Base-by-base conservation (phyloP, 2,797 vertebrate genomes). In the Arrhamphus sclerolepis region DNA sequence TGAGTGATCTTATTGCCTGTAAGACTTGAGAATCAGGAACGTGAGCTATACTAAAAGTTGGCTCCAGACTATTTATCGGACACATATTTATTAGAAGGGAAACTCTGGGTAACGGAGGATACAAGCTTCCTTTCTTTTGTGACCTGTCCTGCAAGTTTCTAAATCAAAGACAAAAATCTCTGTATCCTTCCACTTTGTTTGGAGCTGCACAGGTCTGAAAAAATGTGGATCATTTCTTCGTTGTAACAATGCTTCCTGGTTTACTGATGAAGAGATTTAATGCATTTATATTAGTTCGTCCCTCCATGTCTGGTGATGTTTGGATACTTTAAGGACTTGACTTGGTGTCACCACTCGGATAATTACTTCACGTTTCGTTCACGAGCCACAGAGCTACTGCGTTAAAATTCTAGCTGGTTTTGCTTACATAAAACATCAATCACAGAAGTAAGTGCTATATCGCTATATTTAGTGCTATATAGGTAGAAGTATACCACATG, bases 1-100 rank as follows among this genome's bases (percentile, higher is more conserved):
- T 51, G 5, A 51, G n/a, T 34, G 48, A 14, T 6, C n/a, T 51
- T 34, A 34, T 34, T 51, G 48, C 6, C 11, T 51, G 48, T 34
- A 10, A 51, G n/a, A 51, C 48, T 51, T 34, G 1, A 31, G 19
- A 29, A 3, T 21, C 5, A 14, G 24, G 14, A 4, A 51, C 18
- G 20, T 1, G 4, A 7, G 4, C 6, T 21, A 51, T 14, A 4
- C n/a, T 52, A 3, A 52, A 21, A 16, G 6, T 38, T 14, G 49
- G 11, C 49, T 52, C 49, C 21, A 16, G 1, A 4, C 2, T 21
- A 52, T 52, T 52, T 39, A 21, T 20, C 0, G 11, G 11, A 34
- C 19, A 18, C 4, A 48, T 18, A 28, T 48, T 48, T 47, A 2
- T 24, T 26, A 24, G 8, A 8, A 7, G 14, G 13, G 8, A 47